phyloP scores from a whole-genome alignment of 2,888 invertebrate genomes.

The Philopedon plagiatum region DNA sequence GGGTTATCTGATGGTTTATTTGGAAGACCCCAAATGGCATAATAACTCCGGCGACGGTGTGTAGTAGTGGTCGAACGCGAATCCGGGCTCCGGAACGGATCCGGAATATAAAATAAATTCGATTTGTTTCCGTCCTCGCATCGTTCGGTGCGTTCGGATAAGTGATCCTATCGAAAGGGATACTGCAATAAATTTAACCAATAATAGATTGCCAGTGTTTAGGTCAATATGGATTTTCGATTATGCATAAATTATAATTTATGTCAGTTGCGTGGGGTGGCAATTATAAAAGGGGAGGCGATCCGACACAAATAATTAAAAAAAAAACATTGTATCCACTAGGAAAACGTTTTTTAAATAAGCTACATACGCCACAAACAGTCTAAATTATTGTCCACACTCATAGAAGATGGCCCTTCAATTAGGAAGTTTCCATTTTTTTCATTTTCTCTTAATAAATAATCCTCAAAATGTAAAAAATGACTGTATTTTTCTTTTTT shows the following conservation, averaged over 20 bases:
- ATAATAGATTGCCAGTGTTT: neutral
- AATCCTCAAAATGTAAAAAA: too few relatives aligned
- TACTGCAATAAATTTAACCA: neutral
- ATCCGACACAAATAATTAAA: too few relatives aligned
- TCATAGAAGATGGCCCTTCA: too few relatives aligned
- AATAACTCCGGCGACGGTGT: slow-evolving; percentile 20
- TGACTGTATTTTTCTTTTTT: too few relatives aligned
- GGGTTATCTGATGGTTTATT: slow-evolving; percentile 29
- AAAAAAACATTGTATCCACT: too few relatives aligned
- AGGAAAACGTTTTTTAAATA: too few relatives aligned
- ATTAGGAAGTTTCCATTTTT: too few relatives aligned
- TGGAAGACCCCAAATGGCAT: slow-evolving; percentile 21
- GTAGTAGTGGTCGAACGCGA: neutral
- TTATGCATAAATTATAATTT: neutral
- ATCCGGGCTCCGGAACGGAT: neutral
- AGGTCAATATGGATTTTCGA: neutral
- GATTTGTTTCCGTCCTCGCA: slow-evolving; percentile 10
- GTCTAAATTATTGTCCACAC: too few relatives aligned
- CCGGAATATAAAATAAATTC: slow-evolving; percentile 12
- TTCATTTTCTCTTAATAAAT: too few relatives aligned
- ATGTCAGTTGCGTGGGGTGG: too few relatives aligned
- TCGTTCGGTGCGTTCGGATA: neutral
- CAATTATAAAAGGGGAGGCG: too few relatives aligned
- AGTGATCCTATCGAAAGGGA: neutral
- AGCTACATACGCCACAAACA: too few relatives aligned